Percentiles rank a stretch among this genome's conserved stretches.
Evolutionary conservation across 2,888 invertebrate species (phyloP).

Genomic region (Polia nebulosa): DNA sequence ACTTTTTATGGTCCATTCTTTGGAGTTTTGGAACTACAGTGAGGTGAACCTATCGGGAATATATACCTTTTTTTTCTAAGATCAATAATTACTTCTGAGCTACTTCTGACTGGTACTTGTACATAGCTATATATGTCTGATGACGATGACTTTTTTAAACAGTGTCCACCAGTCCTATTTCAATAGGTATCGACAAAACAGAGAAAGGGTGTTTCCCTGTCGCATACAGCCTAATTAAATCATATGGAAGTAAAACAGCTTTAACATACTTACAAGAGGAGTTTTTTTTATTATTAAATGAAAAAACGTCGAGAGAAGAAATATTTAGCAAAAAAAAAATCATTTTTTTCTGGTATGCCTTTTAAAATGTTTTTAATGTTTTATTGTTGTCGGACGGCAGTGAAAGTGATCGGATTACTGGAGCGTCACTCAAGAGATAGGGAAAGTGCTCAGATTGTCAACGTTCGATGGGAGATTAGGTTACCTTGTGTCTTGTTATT

Average conservation of each 20-base stretch:
- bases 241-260: too few species aligned
- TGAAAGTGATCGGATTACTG: conserved; percentile 68
- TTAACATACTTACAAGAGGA: too few species aligned
- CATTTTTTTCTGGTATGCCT: background rate
- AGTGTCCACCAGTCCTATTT: background rate
- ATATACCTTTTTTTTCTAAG: too few species aligned
- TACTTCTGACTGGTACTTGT: background rate
- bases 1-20: too few species aligned
- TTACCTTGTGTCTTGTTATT: conserved; percentile 45
- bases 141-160: conserved; percentile 1
- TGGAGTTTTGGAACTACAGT: background rate
- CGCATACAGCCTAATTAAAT: too few species aligned
- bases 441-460: conserved; percentile 67
- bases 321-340: background rate
- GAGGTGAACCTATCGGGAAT: background rate
- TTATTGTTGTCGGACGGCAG: conserved; percentile 49
- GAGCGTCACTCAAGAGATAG: conserved; percentile 55
- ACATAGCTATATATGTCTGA: background rate
- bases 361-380: conserved; percentile 23
- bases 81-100: too few species aligned
- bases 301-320: too few species aligned
- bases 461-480: conserved; percentile 47
- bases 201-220: background rate
- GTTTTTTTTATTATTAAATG: too few species aligned
- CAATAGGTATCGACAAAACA: background rate